Conservation (phyloP, 64 coral and sea anemone genomes). For the Pocillopora damicornis region DNA sequence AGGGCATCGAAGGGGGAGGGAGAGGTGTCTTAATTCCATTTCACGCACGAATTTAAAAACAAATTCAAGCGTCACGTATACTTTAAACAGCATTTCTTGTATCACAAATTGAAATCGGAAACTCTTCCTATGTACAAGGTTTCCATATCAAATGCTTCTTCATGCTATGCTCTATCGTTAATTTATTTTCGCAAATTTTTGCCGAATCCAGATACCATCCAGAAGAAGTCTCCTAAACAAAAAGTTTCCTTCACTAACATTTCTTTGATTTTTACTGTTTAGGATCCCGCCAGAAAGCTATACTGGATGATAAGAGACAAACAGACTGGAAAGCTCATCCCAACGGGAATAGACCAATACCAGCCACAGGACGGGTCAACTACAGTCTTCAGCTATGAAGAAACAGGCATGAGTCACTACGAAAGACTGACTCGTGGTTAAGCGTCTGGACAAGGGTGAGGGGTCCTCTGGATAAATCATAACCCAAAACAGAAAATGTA, state of each 20-base stretch:
- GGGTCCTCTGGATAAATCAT: too few relatives aligned
- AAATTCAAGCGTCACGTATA: neutral
- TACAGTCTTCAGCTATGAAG: neutral
- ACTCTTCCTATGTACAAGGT: too few relatives aligned
- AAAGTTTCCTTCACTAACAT: neutral
- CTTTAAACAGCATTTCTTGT: neutral
- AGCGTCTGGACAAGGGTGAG: too few relatives aligned
- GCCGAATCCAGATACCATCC: neutral
- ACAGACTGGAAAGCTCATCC: neutral
- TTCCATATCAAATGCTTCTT: too few relatives aligned
- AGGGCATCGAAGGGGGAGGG: neutral
- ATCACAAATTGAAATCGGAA: too few relatives aligned
- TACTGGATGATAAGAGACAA: constrained; percentile 26
- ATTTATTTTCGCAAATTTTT: neutral
- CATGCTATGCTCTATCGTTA: too few relatives aligned
- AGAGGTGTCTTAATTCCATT: too few relatives aligned
- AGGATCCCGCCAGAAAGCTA: neutral
- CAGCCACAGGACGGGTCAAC: neutral
- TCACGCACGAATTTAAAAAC: neutral
- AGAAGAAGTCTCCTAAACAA: neutral
- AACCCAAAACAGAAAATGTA: too few relatives aligned
- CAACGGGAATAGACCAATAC: neutral
- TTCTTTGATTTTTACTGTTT: neutral
- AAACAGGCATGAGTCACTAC: neutral
- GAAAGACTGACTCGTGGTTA: too few relatives aligned